Evolutionary conservation across 2,888 invertebrate genomes (phyloP), one percentile per base, ranked within the genome.

Genomic region (Aquatica leii): DNA sequence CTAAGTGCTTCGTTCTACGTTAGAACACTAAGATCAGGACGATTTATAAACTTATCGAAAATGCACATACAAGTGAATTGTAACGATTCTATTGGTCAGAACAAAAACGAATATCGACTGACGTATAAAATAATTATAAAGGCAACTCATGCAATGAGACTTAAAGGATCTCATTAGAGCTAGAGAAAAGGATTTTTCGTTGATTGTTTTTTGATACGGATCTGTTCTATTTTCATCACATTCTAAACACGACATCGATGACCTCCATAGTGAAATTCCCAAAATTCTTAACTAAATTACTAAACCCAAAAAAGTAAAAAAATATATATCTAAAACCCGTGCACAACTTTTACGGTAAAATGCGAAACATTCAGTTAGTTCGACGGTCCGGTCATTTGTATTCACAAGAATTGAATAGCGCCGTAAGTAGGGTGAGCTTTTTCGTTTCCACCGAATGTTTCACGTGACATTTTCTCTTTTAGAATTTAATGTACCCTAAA

Each of bases 321-420:
- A 24, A 24, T n/a, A 46, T 48, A 52, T 60, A 37, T 58, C 15
- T 41, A 24, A 24, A 55, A 54, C 54, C 55, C 60, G 40, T 48
- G 34, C 55, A 31, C 60, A 60, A 55, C 60, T 60, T 54, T 46
- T 59, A 53, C 59, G 12, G 31, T 48, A 52, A 53, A 61, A 55
- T 48, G 50, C 61, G 61, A 62, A 59, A 62, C 56, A 56, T 62
- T 62, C 62, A 57, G 62, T 62, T 41, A 62, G 56, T 56, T 62
- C 62, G 50, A 50, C 62, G 54, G 62, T 54, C 62, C 56, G 62
- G 59, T 59, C 63, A 63, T 63, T 63, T 59, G 55, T 63, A 63
- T 63, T 63, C 59, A 54, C 58, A 59, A 49, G 55, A 59, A 59
- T 59, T 63, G 59, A 59, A 59, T 59, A 43, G 55, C 40, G 59